Base-by-base conservation (phyloP, 2,113 vertebrate genomes). In the Tychaedon coryphoeus region DNA sequence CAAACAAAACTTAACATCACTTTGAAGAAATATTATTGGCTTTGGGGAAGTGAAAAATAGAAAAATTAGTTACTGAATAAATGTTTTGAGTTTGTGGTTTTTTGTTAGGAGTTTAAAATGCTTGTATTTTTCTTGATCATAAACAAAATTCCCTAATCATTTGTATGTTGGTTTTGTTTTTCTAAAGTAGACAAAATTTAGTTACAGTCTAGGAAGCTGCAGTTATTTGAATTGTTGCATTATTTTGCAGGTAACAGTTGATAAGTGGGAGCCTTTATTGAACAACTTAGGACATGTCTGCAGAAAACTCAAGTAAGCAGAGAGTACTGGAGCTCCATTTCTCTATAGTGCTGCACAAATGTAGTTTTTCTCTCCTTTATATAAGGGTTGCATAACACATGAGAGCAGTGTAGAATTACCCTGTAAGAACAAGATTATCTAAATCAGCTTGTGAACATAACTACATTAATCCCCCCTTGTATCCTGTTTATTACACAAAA, bases 221-320 rank as follows among this genome's bases (percentile, higher is more conserved):
- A 69, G 34, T 78, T 84, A n/a, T 10, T 80, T 81, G 38, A 90
- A 85, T 81, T 78, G 58, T 73, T 96, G n/a, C 75, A 64, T 89
- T 97, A 15, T 94, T 86, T 97, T 98, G 45, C 92, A 99, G 99
- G 99, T 99, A 38, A 99, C 99, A 19, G 99, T 99, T 93, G 99
- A 99, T 97, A 99, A 99, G 93, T 99, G 99, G 99, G 99, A 99
- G 91, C 99, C 99, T 90, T 97, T 99, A 86, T 87, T 99, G 95
- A 99, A 99, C 97, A 99, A 99, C 96, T 95, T 99, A 61, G 99
- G 99, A 56, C 99, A 99, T 7, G 99, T 99, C 74, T 99, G 99
- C 97, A 98, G 99, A 93, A 99, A 99, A 97, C 98, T 99, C 40
- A 99, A 99, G 99, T 99, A 98, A 99, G 99, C 97, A 58, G 65